phyloP scores from a whole-genome alignment of 2,888 invertebrate species.

The Chironomus riparius region DNA sequence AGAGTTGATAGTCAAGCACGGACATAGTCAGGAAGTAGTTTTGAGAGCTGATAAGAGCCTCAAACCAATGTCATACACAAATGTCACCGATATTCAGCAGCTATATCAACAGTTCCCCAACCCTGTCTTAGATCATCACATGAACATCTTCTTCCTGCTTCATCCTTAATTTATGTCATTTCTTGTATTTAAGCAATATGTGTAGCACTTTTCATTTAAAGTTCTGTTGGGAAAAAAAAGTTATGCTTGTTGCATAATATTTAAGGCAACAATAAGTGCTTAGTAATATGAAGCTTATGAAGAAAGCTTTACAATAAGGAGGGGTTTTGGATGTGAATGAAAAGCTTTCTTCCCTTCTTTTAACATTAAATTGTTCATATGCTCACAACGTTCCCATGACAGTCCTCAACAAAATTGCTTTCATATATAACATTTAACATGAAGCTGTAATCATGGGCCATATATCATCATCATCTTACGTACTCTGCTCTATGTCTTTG shows the following conservation, averaged over 20 bases:
- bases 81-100: too few relatives aligned
- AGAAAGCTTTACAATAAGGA: neutral
- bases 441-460: neutral
- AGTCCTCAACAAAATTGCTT: constrained; percentile 11
- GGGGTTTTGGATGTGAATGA: neutral
- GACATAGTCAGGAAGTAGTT: too few relatives aligned
- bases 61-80: too few relatives aligned
- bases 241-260: neutral
- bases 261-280: neutral
- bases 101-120: too few relatives aligned
- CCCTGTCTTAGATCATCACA: too few relatives aligned
- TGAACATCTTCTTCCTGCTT: too few relatives aligned
- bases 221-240: neutral
- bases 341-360: neutral
- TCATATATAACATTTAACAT: neutral
- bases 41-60: too few relatives aligned
- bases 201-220: neutral
- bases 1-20: too few relatives aligned
- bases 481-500: too few relatives aligned
- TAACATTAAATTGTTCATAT: neutral
- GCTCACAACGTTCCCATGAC: neutral
- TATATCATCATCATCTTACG: neutral
- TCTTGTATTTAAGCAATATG: neutral
- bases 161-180: neutral
- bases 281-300: neutral